Evolutionary conservation across 2,113 vertebrate species (phyloP), one percentile per base, ranked within the genome.

Genomic region (Mungos mungo): DNA sequence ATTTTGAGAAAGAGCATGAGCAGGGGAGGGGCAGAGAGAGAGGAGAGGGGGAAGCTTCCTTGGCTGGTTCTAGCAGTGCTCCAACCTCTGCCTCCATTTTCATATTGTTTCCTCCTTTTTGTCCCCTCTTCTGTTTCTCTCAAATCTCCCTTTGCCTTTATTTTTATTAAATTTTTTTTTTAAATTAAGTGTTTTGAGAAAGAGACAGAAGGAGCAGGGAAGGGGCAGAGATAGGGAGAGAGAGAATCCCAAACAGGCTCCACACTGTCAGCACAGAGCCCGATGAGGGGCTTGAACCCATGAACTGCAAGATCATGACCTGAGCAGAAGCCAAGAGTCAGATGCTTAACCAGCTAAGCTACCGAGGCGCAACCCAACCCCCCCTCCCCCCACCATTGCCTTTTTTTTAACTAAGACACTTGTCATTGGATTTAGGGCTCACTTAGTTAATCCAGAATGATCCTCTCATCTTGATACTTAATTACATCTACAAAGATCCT

Each of bases 331-430:
- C 57, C 57, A 57, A 57, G 57, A 57, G 57, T 57, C 21, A 23
- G 57, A 23, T 23, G 7, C 57, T 23, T 57, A 57, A 52, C 52
- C 57, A 57, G 7, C 21, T 57, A 21, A 57, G 57, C 57, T 18
- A 57, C 19, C 57, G 1, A 21, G 57, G 54, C 5, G 6, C 54
- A 5, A 1, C 18, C 38, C 38, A 41, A 0, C 18, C 54, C 6
- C 19, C 0, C 19, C 54, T 15, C 54, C 54, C 54, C 19, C 19
- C 54, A 0, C n/a, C 57, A 71, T 27, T 25, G 19, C 27, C 19
- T 84, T 68, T 81, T 33, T 92, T 52, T 88, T n/a, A 52, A 52
- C 3, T 80, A 66, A 66, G 35, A 52, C 1, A 29, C 8, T 76
- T 88, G 76, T 41, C 76, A 50, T 31, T 84, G 82, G 52, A 71